Conservation (phyloP, 2,888 invertebrate species). For the Mongoloraphidia duomilia region DNA sequence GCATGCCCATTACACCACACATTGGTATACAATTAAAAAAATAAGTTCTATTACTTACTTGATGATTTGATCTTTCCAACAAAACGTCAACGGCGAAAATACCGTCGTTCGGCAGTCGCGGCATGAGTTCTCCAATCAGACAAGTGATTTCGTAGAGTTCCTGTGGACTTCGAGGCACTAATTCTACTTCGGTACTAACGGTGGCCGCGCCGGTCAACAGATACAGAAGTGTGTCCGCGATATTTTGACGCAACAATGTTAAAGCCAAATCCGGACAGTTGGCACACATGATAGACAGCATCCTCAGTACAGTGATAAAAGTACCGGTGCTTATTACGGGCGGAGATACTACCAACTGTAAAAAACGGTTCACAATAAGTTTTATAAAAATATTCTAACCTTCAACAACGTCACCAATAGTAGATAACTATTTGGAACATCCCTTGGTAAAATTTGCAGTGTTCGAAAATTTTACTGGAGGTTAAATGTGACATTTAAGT, state of each 20-base stretch:
- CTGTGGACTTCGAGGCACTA: slow-evolving; percentile 83
- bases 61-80: slow-evolving; percentile 57
- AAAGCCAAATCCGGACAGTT: slow-evolving; percentile 91
- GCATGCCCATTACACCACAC: slow-evolving; percentile 4
- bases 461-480: no score
- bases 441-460: no score
- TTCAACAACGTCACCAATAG: no score
- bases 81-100: slow-evolving; percentile 88
- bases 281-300: slow-evolving; percentile 92
- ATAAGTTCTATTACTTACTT: slow-evolving; percentile 25
- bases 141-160: slow-evolving; percentile 96
- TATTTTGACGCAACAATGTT: slow-evolving; percentile 82
- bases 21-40: slow-evolving; percentile 5
- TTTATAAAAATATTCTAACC: no score
- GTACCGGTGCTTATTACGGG: slow-evolving; percentile 90
- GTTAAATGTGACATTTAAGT: no score
- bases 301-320: slow-evolving; percentile 90
- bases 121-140: slow-evolving; percentile 94
- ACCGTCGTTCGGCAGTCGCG: slow-evolving; percentile 86
- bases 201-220: slow-evolving; percentile 81
- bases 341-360: slow-evolving; percentile 79
- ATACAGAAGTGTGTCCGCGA: slow-evolving; percentile 88
- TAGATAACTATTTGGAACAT: no score
- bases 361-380: slow-evolving; percentile 3
- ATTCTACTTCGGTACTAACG: slow-evolving; percentile 54